phyloP scores from a whole-genome alignment of 1,140 invertebrate species.

The Drosophila kurseongensis region DNA sequence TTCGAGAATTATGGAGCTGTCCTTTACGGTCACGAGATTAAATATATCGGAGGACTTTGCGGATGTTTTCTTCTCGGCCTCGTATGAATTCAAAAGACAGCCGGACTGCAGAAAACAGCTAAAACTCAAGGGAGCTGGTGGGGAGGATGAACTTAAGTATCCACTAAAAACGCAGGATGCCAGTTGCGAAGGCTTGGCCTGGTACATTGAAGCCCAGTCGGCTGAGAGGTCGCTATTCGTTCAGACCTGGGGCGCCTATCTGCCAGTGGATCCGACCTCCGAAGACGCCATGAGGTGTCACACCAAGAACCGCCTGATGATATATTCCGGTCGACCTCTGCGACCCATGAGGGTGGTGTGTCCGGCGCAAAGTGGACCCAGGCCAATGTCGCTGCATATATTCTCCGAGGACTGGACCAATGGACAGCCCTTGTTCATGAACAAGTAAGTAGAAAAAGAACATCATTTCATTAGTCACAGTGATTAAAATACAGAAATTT shows the following conservation, averaged over 20 bases:
- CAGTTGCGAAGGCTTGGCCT: constrained; percentile 90
- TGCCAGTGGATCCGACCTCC: constrained; percentile 85
- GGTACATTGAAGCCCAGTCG: constrained; percentile 90
- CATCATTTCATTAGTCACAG: too few species aligned
- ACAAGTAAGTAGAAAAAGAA: constrained; percentile 72
- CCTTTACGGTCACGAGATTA: constrained; percentile 88
- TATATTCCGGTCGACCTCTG: constrained; percentile 88
- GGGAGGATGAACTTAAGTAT: constrained; percentile 87
- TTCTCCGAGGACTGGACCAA: constrained; percentile 91
- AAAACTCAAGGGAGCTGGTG: constrained; percentile 87
- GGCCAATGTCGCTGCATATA: constrained; percentile 89
- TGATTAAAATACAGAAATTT: not conserved
- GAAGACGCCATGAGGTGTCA: constrained; percentile 87
- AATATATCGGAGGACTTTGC: constrained; percentile 90
- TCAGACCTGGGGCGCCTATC: constrained; percentile 90
- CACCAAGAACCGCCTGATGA: constrained; percentile 87
- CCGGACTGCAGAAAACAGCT: constrained; percentile 88
- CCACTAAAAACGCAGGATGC: constrained; percentile 87
- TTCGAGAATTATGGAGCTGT: constrained; percentile 87
- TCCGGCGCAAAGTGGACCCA: constrained; percentile 88
- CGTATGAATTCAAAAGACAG: constrained; percentile 88
- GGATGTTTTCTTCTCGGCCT: constrained; percentile 88
- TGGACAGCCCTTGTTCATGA: constrained; percentile 74
- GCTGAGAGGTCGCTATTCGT: constrained; percentile 90
- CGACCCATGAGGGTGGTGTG: constrained; percentile 90